Evolutionary conservation across 2,888 invertebrate genomes (phyloP), one percentile per base, ranked within the genome.

Genomic region (Troglohyphantes excavatus): DNA sequence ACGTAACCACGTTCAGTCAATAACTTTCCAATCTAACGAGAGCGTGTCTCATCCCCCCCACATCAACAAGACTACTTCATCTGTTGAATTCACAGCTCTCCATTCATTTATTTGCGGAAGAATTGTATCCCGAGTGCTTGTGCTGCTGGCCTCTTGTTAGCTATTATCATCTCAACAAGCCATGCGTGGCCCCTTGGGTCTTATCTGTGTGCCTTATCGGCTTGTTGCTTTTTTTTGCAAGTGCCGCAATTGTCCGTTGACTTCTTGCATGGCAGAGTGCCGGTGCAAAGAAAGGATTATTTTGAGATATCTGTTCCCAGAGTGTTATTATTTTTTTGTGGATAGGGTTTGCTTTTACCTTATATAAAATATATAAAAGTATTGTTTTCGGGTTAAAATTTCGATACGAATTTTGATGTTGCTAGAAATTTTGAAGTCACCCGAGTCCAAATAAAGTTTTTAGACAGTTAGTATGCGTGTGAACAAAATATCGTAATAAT

Each of bases 1-100:
- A 33, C 53, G 53, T 26, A 53, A 19, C 17, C 23, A 65, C 27
- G 21, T 23, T 61, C 33, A 19, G 29, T 29, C 61, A 75, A 33
- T 21, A 21, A 19, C 5, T 61, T 75, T 75, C 27, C 46, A 46
- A 65, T 23, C 65, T 65, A 3, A 61, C 2, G 7, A 27, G 29
- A 19, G 7, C 13, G 23, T n/a, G 17, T 53, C 68, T 53, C 7
- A 53, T 43, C n/a, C 19, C 33, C 9, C 17, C 67, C 46, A 33
- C 63, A 27, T 46, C 9, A 39, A 27, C 27, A 65, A 17, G 27
- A 65, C 73, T 63, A 83, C 83, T 83, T 83, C 83, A 73, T 43
- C 83, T 83, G 82, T 46, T 82, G 70, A 43, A 39, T 73, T 83
- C 83, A 63, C 83, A 73, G 72, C 73, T 73, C 61, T 59, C 75